Conservation (phyloP, 2,797 vertebrate genomes). For the Lutjanus argentimaculatus region DNA sequence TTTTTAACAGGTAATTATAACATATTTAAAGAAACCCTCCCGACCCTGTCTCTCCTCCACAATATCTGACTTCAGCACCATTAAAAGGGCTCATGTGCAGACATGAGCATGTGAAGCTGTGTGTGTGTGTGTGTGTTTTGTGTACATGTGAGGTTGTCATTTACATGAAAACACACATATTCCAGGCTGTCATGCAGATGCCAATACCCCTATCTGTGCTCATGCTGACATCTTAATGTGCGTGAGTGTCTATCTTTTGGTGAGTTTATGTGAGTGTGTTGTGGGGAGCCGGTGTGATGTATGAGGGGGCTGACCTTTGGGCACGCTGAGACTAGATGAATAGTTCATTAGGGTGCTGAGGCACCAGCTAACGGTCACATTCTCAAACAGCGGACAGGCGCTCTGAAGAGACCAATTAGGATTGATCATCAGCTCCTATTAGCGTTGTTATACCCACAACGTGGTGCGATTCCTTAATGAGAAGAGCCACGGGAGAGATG, state of each 20-base stretch:
- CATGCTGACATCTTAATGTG: slow-evolving; percentile 4
- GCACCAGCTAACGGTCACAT: slow-evolving; percentile 71
- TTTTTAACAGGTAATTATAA: too few species aligned
- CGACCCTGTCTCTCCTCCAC: background rate
- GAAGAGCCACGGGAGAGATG: slow-evolving; percentile 52
- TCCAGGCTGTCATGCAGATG: slow-evolving; percentile 10
- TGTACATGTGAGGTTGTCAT: background rate
- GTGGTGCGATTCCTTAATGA: slow-evolving; percentile 73
- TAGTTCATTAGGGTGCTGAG: slow-evolving; percentile 78
- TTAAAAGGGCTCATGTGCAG: slow-evolving; percentile 23
- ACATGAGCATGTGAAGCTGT: slow-evolving; percentile 19
- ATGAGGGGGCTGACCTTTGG: slow-evolving; percentile 78
- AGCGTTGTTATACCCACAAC: slow-evolving; percentile 68
- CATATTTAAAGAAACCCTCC: too few species aligned
- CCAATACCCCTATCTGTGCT: background rate
- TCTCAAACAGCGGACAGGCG: slow-evolving; percentile 66
- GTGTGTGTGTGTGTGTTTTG: background rate
- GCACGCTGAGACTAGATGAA: slow-evolving; percentile 71
- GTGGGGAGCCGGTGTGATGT: slow-evolving; percentile 18
- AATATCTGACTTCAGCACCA: slow-evolving; percentile 43
- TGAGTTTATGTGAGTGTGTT: slow-evolving; percentile 22
- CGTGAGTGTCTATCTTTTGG: slow-evolving; percentile 5
- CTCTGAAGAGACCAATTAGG: slow-evolving; percentile 87
- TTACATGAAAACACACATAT: slow-evolving; percentile 19
- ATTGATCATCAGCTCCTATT: slow-evolving; percentile 85